Base-by-base conservation (phyloP, 2,888 invertebrate genomes). In the Cyrtodaria siliqua region DNA sequence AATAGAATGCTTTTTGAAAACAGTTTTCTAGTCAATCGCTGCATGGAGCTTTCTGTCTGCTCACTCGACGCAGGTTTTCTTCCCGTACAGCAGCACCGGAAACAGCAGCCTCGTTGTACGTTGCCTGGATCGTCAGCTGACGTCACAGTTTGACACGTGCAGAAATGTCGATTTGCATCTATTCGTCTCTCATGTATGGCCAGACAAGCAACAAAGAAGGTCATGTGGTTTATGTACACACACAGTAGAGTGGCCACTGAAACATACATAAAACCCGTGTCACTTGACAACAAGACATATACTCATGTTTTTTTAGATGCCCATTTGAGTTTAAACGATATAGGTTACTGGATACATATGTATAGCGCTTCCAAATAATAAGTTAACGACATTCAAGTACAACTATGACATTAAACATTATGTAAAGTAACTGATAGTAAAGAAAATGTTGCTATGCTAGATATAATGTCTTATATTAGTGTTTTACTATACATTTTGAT, bases 121-220 rank as follows among this genome's bases (percentile, higher is more conserved):
- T 62, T 56, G 14, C 47, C 38, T 2, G 66, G 52, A 23, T 76
- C 40, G 6, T 66, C 66, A 52, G 66, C 62, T 52, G 70, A 50
- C 33, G 50, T 52, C 20, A 76, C 27, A 33, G 59, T 62, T 40
- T 56, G 49, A 44, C 76, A 76, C 14, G 61, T 61, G 29, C 77
- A 77, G 26, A 56, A 68, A 55, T 77, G 77, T 14, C 67, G 67
- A 9, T 59, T 60, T 0, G 67, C 68, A 40, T 77, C 77, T 2
- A 77, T 77, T 27, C 77, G 60, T n/a, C 57, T 52, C 52, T 77
- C 77, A 40, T 77, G 77, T n/a, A 77, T 49, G 0, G 72, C 59
- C 2, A 77, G 44, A 20, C 71, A 71, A 12, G 68, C 67, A 27
- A 63, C 59, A 55, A 77, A 77, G 56, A 77, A 72, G 20, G 61